phyloP scores from a whole-genome alignment of 2,113 vertebrate species.

The Brachyhypopomus gauderio region DNA sequence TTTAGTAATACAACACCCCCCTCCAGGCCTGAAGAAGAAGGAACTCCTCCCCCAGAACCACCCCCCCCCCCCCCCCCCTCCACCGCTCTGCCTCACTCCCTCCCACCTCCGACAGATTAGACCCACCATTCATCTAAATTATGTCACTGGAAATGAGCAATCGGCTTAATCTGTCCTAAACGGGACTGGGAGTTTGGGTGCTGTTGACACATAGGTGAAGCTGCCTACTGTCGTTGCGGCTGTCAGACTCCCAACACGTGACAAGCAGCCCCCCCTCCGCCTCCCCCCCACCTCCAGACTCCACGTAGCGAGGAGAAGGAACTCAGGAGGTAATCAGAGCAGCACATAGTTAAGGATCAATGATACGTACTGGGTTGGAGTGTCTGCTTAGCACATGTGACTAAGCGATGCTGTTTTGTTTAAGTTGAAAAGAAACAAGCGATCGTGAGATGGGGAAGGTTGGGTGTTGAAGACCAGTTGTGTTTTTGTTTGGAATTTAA shows the following conservation, averaged over 20 bases:
- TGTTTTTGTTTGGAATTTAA: neutral
- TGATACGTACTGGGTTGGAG: neutral
- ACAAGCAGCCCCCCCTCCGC: neutral
- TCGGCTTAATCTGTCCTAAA: conserved; percentile 76
- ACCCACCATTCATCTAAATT: conserved; percentile 86
- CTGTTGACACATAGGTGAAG: conserved; percentile 68
- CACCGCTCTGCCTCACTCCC: conserved; percentile 43
- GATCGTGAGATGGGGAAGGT: neutral
- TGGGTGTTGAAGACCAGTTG: neutral
- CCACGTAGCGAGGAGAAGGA: neutral
- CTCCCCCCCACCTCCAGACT: neutral
- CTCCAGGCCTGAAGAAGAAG: conserved; percentile 63
- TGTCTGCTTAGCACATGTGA: conserved; percentile 7
- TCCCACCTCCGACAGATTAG: conserved; percentile 76
- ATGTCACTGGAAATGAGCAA: conserved; percentile 80
- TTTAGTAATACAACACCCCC: conserved; percentile 77
- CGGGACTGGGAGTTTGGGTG: conserved; percentile 68
- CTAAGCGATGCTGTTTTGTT: neutral
- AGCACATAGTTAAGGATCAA: neutral
- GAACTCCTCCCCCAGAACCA: conserved; percentile 28
- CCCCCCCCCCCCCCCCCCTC: conserved; percentile 15
- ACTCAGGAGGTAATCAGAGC: neutral
- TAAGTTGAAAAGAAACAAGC: neutral
- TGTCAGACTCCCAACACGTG: conserved; percentile 12
- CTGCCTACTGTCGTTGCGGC: conserved; percentile 41